Base-by-base conservation (phyloP, 2,888 invertebrate species). In the Amphipoea oculea region DNA sequence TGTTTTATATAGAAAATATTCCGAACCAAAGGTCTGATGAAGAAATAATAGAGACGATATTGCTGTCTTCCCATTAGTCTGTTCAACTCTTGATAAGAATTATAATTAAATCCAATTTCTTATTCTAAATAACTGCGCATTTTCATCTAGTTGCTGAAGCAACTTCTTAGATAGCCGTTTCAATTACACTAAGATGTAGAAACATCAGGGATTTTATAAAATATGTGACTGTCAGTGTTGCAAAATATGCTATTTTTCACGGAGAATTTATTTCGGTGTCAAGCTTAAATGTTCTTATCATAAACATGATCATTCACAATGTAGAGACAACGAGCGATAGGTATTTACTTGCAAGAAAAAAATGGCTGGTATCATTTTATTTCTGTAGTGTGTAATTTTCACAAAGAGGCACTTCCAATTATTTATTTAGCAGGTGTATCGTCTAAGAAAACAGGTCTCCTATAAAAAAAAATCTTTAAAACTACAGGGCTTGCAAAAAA, bases 201-300 rank as follows among this genome's bases (percentile, higher is more conserved):
- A 42, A 82, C 86, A 76, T 82, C 48, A 62, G 83, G 88, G 86
- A 85, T 74, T 82, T 72, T 62, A 71, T 68, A 71, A 87, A 78
- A 80, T 79, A 86, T 85, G 51, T 77, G 65, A 23, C 60, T 76
- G 73, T 78, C 86, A 76, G 67, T 65, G 40, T 40, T 60, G 57
- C 60, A 68, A 72, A 79, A 79, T 76, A 65, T n/a, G 60, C 65
- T 12, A 76, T 85, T 68, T 86, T 65, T 77, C 66, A 69, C 3
- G 1, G 17, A 74, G 79, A 86, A 88, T 78, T 79, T 84, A 80
- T 76, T 76, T 79, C 51, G 17, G 79, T 86, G 72, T 69, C 63
- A 71, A 67, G n/a, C 57, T 66, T 73, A 69, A 85, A 80, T 70
- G 60, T 67, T 76, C 74, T 76, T 80, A 45, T 72, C 60, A 68